Percentiles rank a stretch among this genome's conserved stretches.
These are phyloP conservation scores for Pogonocherus hispidulus DNA, from an alignment of 2,888 invertebrate species.

Conservation along the genomic window DNA sequence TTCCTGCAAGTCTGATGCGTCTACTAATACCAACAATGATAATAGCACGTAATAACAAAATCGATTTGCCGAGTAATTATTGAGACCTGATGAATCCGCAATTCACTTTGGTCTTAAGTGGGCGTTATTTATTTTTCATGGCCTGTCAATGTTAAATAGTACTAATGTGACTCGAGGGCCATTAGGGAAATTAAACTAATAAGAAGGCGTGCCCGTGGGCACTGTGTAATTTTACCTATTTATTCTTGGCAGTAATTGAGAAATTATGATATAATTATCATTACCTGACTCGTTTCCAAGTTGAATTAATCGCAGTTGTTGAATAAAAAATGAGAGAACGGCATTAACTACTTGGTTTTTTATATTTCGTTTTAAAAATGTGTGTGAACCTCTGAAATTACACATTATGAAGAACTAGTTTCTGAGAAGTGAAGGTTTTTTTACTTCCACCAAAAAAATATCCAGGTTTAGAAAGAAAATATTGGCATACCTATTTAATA, in stretches of 20 bases:
- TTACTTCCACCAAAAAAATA: neutral
- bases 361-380: neutral
- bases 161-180: slow-evolving; percentile 16
- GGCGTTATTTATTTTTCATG: slow-evolving; percentile 17
- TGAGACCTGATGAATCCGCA: slow-evolving; percentile 20
- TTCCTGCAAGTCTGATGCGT: neutral
- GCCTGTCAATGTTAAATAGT: slow-evolving; percentile 24
- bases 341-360: neutral
- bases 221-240: slow-evolving; percentile 23
- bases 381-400: neutral
- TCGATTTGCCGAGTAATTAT: neutral
- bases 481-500: too few species aligned
- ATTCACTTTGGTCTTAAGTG: slow-evolving; percentile 3
- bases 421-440: neutral
- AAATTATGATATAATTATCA: slow-evolving; percentile 45
- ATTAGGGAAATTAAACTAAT: slow-evolving; percentile 58
- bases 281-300: slow-evolving; percentile 18
- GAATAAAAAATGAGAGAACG: slow-evolving; percentile 15
- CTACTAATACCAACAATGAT: neutral
- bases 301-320: slow-evolving; percentile 2
- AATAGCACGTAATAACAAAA: neutral
- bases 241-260: slow-evolving; percentile 47
- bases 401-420: neutral
- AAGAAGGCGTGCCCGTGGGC: slow-evolving; percentile 51
- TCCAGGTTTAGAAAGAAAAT: too few species aligned